phyloP scores from a whole-genome alignment of 2,113 vertebrate species.

The Marcusenius ussheri region DNA sequence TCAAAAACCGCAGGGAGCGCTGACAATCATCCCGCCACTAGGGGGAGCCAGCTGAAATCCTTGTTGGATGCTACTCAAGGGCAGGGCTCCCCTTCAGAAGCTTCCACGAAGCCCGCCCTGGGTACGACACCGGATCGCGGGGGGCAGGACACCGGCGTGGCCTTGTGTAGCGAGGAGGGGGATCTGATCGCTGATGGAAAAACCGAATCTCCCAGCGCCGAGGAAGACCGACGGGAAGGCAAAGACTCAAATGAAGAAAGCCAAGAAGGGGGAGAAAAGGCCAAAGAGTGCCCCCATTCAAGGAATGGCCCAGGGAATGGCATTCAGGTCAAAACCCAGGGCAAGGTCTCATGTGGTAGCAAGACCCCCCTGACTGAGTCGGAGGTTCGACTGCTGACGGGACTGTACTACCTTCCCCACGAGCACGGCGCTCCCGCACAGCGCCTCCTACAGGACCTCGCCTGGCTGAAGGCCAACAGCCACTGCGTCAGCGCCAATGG shows the following conservation, averaged over 20 bases:
- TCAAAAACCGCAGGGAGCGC: constrained; percentile 45
- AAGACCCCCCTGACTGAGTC: constrained; percentile 56
- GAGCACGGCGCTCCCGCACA: constrained; percentile 61
- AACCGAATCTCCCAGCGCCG: too few species aligned
- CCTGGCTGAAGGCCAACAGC: constrained; percentile 67
- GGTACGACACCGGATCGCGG: constrained; percentile 27
- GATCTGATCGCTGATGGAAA: not conserved
- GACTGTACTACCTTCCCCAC: constrained; percentile 75
- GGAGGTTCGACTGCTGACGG: constrained; percentile 68
- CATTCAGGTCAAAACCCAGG: constrained; percentile 42
- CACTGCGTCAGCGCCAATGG: constrained; percentile 53
- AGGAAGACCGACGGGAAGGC: constrained; percentile 10
- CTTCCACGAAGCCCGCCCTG: constrained; percentile 40
- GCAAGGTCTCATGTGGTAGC: constrained; percentile 38
- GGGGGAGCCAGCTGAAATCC: constrained; percentile 40
- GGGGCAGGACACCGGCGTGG: constrained; percentile 26
- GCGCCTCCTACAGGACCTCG: constrained; percentile 66
- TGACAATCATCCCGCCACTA: constrained; percentile 37
- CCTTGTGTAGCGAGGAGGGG: not conserved
- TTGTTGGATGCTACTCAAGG: not conserved
- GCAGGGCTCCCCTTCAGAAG: not conserved
- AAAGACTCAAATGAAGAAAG: constrained; percentile 9
- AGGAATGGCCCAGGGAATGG: constrained; percentile 24
- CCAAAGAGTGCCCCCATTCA: not conserved
- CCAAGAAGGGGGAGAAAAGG: not conserved